A percentile compares a stretch with the other conserved stretches of the same genome.
These are phyloP conservation scores for Dromaius novaehollandiae DNA, from an alignment of 2,113 vertebrate genomes.

Conservation along the genomic window DNA sequence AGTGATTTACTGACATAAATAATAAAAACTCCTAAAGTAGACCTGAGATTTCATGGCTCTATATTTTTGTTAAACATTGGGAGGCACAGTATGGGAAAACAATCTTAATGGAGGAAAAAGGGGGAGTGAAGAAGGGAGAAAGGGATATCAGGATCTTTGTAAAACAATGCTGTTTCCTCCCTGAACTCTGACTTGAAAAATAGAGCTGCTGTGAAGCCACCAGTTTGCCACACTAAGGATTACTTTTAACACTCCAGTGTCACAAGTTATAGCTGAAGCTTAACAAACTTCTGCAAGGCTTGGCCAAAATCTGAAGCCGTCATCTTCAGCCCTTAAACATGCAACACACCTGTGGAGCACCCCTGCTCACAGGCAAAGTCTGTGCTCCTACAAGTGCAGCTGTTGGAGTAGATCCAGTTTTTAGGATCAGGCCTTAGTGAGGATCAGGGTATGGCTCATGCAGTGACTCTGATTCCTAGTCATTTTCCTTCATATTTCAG, in stretches of 20 bases:
- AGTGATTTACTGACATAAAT: background rate
- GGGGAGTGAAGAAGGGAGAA: background rate
- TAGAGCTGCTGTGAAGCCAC: background rate
- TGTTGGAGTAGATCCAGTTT: background rate
- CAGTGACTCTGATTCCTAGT: accelerated
- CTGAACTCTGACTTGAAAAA: background rate
- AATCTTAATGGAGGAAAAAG: no score
- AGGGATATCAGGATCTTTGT: background rate
- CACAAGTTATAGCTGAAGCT: background rate
- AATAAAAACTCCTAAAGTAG: background rate
- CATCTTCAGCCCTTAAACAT: background rate
- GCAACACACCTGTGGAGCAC: background rate
- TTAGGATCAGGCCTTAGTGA: background rate
- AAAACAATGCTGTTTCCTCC: background rate
- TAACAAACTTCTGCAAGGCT: background rate
- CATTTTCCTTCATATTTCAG: background rate
- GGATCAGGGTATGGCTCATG: accelerated
- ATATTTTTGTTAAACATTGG: background rate
- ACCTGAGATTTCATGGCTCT: background rate
- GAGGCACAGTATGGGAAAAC: background rate
- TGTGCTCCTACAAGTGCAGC: background rate
- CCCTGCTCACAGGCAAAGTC: background rate
- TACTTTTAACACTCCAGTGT: background rate
- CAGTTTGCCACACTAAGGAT: background rate
- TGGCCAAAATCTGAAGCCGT: background rate